These are phyloP conservation scores for Butastur rufipennis DNA, from an alignment of 2,113 vertebrate species.

Conservation along the genomic window DNA sequence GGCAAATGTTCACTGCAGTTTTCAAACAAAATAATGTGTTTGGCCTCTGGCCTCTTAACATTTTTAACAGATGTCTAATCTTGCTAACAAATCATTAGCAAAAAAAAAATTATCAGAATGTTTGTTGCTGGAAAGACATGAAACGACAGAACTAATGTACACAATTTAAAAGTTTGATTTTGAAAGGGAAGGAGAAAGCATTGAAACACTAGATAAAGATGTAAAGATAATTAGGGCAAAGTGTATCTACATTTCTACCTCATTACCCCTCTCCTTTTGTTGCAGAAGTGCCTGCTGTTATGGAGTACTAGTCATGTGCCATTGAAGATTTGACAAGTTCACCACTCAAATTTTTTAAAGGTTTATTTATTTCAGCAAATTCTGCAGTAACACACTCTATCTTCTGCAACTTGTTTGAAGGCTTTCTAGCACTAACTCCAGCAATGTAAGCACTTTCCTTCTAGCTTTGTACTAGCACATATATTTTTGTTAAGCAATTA, in stretches of 20 bases:
- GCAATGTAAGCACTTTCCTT: neutral
- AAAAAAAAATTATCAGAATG: neutral
- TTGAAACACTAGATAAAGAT: neutral
- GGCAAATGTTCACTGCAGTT: conserved; percentile 7
- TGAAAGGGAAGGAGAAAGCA: neutral
- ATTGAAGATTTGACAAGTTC: neutral
- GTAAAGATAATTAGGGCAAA: neutral
- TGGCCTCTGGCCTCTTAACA: neutral
- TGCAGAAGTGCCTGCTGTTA: neutral
- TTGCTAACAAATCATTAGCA: conserved; percentile 40
- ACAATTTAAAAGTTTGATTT: neutral
- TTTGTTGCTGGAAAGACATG: conserved; percentile 20
- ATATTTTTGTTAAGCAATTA: neutral
- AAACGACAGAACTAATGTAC: neutral
- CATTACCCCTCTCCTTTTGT: neutral
- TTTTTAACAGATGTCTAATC: conserved; percentile 51
- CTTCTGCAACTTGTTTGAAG: neutral
- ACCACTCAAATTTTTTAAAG: neutral
- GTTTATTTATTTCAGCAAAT: neutral
- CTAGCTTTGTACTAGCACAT: neutral
- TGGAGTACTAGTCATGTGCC: neutral
- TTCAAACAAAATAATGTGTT: conserved; percentile 37
- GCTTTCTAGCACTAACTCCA: neutral
- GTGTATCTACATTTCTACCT: neutral
- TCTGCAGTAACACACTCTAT: neutral